A percentile compares a stretch with the other conserved stretches of the same genome.
Conservation (phyloP, 2,888 invertebrate genomes). For the Mystacides longicornis region DNA sequence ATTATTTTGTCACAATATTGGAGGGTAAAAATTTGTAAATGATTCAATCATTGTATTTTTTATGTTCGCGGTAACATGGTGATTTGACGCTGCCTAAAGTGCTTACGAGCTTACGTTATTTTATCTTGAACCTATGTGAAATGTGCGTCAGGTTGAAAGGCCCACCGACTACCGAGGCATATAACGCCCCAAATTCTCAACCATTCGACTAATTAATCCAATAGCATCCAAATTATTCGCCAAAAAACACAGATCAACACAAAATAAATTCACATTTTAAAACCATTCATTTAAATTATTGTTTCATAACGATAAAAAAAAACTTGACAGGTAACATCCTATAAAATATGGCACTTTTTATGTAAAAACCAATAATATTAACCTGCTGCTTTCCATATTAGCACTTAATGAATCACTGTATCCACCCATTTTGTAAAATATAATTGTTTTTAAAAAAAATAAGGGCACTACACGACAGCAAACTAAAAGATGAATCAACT, state of each 20-base stretch:
- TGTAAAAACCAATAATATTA: slow-evolving; percentile 11
- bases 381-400: slow-evolving; percentile 48
- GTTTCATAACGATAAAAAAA: neutral
- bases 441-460: slow-evolving; percentile 10
- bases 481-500: slow-evolving; percentile 12
- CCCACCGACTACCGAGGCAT: too few species aligned
- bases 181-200: too few species aligned
- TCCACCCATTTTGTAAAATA: slow-evolving; percentile 21
- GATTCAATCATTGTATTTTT: too few species aligned
- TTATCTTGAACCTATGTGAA: too few species aligned
- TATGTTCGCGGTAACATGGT: too few species aligned
- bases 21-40: too few species aligned
- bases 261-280: neutral
- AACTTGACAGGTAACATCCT: neutral
- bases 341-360: neutral
- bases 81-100: too few species aligned
- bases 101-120: too few species aligned
- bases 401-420: slow-evolving; percentile 25
- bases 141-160: too few species aligned
- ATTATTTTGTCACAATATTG: too few species aligned
- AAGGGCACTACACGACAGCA: slow-evolving; percentile 20
- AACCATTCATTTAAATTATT: neutral
- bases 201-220: slow-evolving; percentile 1
- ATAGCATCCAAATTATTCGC: neutral
- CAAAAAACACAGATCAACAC: neutral